A percentile compares a stretch with the other conserved stretches of the same genome.
phyloP scores from a whole-genome alignment of 2,888 invertebrate species.

The Standfussiana lucernea region DNA sequence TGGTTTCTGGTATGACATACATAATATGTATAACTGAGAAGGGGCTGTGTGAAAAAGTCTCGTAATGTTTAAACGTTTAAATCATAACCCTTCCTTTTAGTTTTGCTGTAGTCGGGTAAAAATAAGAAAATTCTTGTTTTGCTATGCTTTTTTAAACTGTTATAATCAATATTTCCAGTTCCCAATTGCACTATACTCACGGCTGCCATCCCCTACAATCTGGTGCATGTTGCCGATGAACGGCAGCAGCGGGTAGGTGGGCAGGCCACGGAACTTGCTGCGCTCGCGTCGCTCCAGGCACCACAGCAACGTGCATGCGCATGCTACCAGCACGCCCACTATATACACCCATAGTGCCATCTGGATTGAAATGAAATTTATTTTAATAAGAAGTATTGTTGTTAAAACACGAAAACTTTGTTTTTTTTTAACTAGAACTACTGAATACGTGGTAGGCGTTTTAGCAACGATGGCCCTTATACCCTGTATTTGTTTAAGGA shows the following conservation, averaged over 20 bases:
- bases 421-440: no score
- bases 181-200: slow-evolving; percentile 61
- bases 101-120: neutral
- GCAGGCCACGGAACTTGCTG: slow-evolving; percentile 69
- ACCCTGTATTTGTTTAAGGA: no score
- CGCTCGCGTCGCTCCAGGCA: slow-evolving; percentile 69
- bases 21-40: no score
- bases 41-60: no score
- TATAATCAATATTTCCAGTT: neutral
- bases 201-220: slow-evolving; percentile 69
- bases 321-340: slow-evolving; percentile 31
- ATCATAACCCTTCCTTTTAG: no score
- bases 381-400: neutral
- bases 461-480: no score
- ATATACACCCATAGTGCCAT: slow-evolving; percentile 69
- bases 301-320: slow-evolving; percentile 66
- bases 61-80: no score
- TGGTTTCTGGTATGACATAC: no score
- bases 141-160: neutral
- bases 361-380: slow-evolving; percentile 24
- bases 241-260: slow-evolving; percentile 73
- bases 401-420: neutral
- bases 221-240: slow-evolving; percentile 76
- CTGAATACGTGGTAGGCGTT: no score
- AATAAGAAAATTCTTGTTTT: neutral